phyloP scores from a whole-genome alignment of 2,113 vertebrate species.

The Salvator merianae region DNA sequence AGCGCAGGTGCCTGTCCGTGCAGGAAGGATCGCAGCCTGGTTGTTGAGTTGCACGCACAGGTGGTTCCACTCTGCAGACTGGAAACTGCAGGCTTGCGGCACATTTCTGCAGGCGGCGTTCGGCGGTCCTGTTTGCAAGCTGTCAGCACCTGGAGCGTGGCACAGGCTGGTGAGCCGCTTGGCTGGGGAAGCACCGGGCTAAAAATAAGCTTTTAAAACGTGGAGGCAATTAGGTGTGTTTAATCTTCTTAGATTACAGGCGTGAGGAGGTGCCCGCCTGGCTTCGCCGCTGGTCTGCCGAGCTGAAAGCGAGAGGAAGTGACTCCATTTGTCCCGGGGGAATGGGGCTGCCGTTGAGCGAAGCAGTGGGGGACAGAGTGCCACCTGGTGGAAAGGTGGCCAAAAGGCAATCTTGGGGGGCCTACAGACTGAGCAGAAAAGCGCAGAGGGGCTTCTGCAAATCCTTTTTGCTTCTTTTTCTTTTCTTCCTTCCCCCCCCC shows the following conservation, averaged over 20 bases:
- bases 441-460: no score
- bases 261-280: background rate
- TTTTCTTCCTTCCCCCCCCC: no score
- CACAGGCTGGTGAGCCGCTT: background rate
- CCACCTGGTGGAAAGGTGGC: background rate
- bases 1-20: no score
- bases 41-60: no score
- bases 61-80: background rate
- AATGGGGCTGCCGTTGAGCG: background rate
- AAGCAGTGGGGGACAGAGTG: background rate
- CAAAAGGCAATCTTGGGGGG: background rate
- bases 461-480: no score
- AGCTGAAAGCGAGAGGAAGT: background rate
- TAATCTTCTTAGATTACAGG: conserved; percentile 43
- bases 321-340: background rate
- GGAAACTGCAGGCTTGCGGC: background rate
- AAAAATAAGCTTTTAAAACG: conserved; percentile 26
- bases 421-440: background rate
- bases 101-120: background rate
- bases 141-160: background rate
- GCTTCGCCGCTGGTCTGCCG: background rate
- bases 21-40: no score
- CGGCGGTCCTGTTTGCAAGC: background rate
- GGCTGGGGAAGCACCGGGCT: conserved; percentile 18
- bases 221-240: conserved; percentile 10